These are phyloP conservation scores for Stomatorhinus walkeri DNA, from an alignment of 2,797 vertebrate genomes.

Conservation along the genomic window DNA sequence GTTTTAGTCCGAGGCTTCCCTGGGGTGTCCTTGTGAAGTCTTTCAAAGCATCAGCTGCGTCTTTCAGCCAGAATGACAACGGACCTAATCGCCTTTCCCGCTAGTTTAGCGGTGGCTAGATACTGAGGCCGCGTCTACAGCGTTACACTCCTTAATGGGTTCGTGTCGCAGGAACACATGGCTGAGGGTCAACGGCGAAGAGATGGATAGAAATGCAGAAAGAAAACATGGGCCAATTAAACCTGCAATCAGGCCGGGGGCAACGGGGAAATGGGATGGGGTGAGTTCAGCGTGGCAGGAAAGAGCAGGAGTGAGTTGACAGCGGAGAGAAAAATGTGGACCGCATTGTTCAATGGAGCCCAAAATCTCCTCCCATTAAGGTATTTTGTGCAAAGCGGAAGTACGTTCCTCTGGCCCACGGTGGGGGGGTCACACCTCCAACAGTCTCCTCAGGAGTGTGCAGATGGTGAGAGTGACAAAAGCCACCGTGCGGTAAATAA, in stretches of 20 bases:
- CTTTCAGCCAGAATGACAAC: background rate
- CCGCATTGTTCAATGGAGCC: background rate
- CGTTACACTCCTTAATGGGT: background rate
- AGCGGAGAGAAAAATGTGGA: background rate
- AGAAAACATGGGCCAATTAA: background rate
- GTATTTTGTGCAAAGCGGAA: background rate
- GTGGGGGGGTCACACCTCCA: background rate
- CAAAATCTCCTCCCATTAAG: constrained; percentile 8
- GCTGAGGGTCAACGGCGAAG: background rate
- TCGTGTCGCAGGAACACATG: background rate
- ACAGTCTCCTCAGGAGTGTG: background rate
- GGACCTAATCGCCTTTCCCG: background rate
- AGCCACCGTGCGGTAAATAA: background rate
- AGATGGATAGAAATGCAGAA: background rate
- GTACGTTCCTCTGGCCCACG: background rate
- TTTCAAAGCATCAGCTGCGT: background rate
- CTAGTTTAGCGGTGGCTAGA: background rate
- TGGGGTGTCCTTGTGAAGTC: background rate
- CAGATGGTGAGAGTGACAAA: constrained; percentile 6
- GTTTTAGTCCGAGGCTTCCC: constrained; percentile 10
- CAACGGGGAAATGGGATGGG: background rate
- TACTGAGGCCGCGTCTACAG: background rate
- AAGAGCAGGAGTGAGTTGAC: background rate
- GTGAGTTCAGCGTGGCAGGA: background rate
- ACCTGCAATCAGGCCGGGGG: background rate